Evolutionary conservation across 2,888 invertebrate species (phyloP).

Genomic region (Drosophila kambysellisi): DNA sequence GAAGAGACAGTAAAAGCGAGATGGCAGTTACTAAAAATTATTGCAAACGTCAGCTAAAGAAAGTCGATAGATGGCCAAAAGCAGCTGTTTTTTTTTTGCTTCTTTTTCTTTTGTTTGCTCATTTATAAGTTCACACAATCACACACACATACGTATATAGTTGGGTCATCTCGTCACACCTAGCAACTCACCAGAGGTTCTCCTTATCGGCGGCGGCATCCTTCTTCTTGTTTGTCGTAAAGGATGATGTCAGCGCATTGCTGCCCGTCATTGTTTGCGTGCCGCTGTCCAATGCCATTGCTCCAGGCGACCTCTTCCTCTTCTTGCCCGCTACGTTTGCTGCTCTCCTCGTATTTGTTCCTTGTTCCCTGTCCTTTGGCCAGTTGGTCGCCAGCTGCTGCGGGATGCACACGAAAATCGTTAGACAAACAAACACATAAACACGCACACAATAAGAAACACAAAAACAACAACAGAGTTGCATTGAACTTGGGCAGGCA

Average conservation of each 20-base stretch:
- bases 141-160: background rate
- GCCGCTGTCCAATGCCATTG: conserved; percentile 83
- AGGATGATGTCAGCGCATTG: conserved; percentile 84
- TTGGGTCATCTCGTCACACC: background rate
- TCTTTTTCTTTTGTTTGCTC: background rate
- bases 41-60: conserved; percentile 73
- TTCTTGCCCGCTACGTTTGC: background rate
- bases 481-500: conserved; percentile 32
- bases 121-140: conserved; percentile 5
- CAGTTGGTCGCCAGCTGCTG: conserved; percentile 36
- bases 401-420: conserved; percentile 33
- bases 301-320: conserved; percentile 33
- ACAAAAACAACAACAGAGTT: conserved; percentile 20
- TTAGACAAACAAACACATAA: conserved; percentile 28
- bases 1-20: conserved; percentile 1
- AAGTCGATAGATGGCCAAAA: conserved; percentile 40
- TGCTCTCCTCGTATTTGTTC: conserved; percentile 2
- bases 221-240: conserved; percentile 83
- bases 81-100: conserved; percentile 37
- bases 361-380: conserved; percentile 19
- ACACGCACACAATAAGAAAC: conserved; percentile 28
- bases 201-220: conserved; percentile 83
- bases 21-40: conserved; percentile 30
- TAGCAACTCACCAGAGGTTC: conserved; percentile 81
- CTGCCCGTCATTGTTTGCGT: conserved; percentile 82